Evolutionary conservation across 2,888 invertebrate genomes (phyloP).

Genomic region (Euzetes globulus): DNA sequence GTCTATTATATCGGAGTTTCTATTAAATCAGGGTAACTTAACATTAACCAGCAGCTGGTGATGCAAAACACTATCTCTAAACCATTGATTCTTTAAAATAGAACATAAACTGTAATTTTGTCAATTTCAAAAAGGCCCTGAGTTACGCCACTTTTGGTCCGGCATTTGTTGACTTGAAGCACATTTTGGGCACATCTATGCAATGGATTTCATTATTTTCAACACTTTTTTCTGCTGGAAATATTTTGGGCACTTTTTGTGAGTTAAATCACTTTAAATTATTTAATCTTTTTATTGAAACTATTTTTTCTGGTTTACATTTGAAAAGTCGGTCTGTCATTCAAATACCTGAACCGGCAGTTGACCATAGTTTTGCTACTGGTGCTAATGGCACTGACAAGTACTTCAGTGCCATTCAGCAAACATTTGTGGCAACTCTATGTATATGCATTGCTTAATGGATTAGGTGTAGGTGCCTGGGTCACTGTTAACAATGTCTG

Average conservation of each 20-base stretch:
- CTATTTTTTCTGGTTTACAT: not conserved
- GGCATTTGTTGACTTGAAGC: not conserved
- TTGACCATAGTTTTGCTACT: not conserved
- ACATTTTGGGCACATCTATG: not conserved
- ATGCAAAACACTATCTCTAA: too few species aligned
- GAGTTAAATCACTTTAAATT: not conserved
- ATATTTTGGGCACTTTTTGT: constrained; percentile 3
- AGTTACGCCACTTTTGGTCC: not conserved
- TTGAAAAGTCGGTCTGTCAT: not conserved
- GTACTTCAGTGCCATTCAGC: not conserved
- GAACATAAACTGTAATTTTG: too few species aligned
- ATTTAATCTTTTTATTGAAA: not conserved
- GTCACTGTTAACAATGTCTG: not conserved
- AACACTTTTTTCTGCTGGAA: not conserved
- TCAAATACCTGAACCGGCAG: not conserved
- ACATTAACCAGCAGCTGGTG: too few species aligned
- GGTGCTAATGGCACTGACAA: not conserved
- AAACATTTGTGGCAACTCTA: not conserved
- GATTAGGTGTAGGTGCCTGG: not conserved
- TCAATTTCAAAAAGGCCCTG: too few species aligned
- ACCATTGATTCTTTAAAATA: too few species aligned
- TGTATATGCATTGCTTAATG: not conserved
- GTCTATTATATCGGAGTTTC: too few species aligned
- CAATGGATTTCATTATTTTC: not conserved
- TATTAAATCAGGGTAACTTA: too few species aligned